Evolutionary conservation across 2,113 vertebrate species (phyloP).

Genomic region (Myotis lucifugus): DNA sequence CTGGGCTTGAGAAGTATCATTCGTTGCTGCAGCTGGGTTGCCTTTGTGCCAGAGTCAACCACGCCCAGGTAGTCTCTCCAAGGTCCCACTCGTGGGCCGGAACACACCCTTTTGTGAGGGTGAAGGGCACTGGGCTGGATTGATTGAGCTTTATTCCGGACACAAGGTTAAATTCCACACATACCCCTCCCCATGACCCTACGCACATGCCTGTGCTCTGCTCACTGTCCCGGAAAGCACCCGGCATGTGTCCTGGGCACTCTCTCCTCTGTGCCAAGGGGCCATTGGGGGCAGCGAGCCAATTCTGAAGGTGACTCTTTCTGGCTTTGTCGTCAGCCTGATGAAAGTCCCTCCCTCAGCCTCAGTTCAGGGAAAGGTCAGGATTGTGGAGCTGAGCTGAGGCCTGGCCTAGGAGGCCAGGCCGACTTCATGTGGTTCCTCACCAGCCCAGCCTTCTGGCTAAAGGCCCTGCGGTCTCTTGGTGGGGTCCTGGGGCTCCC

Average conservation of each 20-base stretch:
- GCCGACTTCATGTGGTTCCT: neutral
- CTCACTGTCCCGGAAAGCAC: conserved; percentile 43
- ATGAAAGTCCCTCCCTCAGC: neutral
- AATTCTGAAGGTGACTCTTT: conserved; percentile 33
- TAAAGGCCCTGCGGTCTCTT: neutral
- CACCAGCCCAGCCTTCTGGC: neutral
- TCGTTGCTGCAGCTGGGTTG: neutral
- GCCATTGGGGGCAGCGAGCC: conserved; percentile 31
- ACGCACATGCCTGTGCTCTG: fast-evolving
- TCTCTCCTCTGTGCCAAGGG: neutral
- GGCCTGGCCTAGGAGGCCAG: neutral
- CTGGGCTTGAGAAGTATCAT: neutral
- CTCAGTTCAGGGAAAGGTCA: neutral
- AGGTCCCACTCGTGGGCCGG: neutral
- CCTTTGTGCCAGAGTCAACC: neutral
- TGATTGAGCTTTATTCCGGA: neutral
- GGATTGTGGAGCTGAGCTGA: neutral
- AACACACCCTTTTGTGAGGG: neutral
- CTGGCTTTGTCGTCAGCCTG: neutral
- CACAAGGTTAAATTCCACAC: conserved; percentile 51
- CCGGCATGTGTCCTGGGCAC: neutral
- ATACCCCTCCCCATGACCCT: neutral
- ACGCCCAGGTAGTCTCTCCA: neutral
- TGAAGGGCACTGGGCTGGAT: neutral
- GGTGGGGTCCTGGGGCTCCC: neutral